Conservation (phyloP, 2,113 vertebrate genomes). For the Physeter macrocephalus region DNA sequence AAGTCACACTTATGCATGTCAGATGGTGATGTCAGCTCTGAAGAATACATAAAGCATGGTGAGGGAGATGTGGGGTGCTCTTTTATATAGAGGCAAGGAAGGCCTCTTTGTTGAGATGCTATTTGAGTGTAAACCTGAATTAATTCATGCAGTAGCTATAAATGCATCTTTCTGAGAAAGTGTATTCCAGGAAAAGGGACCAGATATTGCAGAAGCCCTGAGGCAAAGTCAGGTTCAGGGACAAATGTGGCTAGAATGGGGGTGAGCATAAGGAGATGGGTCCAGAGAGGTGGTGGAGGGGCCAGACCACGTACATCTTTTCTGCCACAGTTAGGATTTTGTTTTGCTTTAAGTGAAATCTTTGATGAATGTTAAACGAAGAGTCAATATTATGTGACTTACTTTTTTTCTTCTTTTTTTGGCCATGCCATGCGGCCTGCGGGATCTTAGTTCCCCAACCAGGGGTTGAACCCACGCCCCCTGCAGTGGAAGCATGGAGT, state of each 20-base stretch:
- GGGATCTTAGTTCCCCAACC: too few species aligned
- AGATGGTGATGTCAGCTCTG: background rate
- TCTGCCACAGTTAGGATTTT: background rate
- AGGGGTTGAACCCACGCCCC: too few species aligned
- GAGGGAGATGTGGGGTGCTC: fast-evolving
- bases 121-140: background rate
- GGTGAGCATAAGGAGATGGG: background rate
- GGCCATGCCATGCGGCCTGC: too few species aligned
- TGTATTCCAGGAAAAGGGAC: background rate
- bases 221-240: background rate
- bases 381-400: background rate
- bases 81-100: too few species aligned
- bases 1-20: fast-evolving
- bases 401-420: too few species aligned
- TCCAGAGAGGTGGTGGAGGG: background rate
- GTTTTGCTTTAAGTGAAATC: background rate
- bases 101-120: background rate
- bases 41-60: fast-evolving
- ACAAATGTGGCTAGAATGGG: background rate
- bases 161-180: background rate
- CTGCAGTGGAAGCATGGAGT: too few species aligned
- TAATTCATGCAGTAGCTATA: fast-evolving
- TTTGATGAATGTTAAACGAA: background rate
- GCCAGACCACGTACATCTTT: background rate
- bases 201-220: background rate